These are phyloP conservation scores for Oegoconia quadripuncta DNA, from an alignment of 2,888 invertebrate species.

Conservation along the genomic window DNA sequence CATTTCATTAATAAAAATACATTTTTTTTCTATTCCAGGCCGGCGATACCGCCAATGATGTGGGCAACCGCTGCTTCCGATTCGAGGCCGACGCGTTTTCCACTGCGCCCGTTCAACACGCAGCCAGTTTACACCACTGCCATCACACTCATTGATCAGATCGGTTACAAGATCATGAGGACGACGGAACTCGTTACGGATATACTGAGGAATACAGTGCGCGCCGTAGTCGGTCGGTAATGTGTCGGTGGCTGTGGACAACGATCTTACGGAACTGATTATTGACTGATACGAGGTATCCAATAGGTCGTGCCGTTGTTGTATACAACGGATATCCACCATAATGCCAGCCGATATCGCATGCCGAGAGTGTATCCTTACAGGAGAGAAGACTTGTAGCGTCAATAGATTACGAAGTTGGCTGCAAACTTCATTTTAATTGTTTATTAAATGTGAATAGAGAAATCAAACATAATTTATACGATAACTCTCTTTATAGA, in stretches of 20 bases:
- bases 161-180: constrained; percentile 68
- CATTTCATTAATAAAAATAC: neutral
- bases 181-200: constrained; percentile 72
- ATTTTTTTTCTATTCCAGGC: constrained; percentile 23
- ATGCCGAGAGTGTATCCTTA: too few relatives aligned
- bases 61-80: constrained; percentile 46
- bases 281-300: neutral
- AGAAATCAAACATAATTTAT: too few relatives aligned
- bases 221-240: constrained; percentile 63
- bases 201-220: constrained; percentile 63
- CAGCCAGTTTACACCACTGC: constrained; percentile 56
- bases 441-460: too few relatives aligned
- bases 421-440: too few relatives aligned
- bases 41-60: constrained; percentile 51
- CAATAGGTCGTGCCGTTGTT: too few relatives aligned
- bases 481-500: too few relatives aligned
- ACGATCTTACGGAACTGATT: neutral
- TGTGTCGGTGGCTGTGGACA: neutral
- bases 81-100: constrained; percentile 50
- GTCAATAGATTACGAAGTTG: too few relatives aligned
- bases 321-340: too few relatives aligned
- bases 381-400: too few relatives aligned
- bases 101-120: constrained; percentile 47
- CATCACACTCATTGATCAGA: constrained; percentile 68
- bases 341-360: too few relatives aligned